These are phyloP conservation scores for Trichomycterus rosablanca DNA, from an alignment of 2,113 vertebrate genomes.

Conservation along the genomic window DNA sequence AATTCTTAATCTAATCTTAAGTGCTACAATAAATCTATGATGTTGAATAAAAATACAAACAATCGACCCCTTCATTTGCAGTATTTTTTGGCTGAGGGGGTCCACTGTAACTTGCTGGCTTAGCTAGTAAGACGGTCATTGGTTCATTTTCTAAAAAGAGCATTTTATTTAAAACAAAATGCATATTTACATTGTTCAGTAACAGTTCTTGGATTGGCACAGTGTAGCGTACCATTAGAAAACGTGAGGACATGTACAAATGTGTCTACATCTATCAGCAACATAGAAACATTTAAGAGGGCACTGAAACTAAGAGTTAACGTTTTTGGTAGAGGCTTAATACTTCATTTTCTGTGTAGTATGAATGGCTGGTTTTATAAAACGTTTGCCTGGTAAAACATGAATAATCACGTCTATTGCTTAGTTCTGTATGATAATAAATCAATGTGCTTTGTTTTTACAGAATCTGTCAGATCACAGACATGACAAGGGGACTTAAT, in stretches of 20 bases:
- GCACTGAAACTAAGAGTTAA: conserved; percentile 15
- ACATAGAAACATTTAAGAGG: conserved; percentile 12
- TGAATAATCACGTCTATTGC: conserved; percentile 8
- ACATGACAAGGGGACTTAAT: no score
- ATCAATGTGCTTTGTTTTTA: conserved; percentile 14
- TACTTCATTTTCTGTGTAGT: neutral
- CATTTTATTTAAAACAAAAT: conserved; percentile 75
- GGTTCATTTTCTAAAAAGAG: no score
- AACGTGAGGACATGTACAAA: conserved; percentile 48
- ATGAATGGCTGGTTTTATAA: neutral
- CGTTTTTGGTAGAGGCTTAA: neutral
- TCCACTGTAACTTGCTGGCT: no score
- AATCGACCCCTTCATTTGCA: no score
- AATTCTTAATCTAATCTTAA: no score
- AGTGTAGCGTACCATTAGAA: conserved; percentile 55
- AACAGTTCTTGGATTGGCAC: conserved; percentile 51
- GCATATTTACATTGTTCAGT: conserved; percentile 65
- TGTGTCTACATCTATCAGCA: conserved; percentile 12
- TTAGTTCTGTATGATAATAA: conserved; percentile 22
- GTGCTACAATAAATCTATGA: no score
- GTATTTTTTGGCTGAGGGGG: no score
- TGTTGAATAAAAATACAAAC: no score
- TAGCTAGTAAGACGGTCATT: no score
- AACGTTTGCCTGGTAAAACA: no score
- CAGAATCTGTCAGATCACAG: no score